Percentiles rank a stretch among this genome's conserved stretches.
Conservation (phyloP, 1,140 invertebrate species). For the Drosophila azteca region DNA sequence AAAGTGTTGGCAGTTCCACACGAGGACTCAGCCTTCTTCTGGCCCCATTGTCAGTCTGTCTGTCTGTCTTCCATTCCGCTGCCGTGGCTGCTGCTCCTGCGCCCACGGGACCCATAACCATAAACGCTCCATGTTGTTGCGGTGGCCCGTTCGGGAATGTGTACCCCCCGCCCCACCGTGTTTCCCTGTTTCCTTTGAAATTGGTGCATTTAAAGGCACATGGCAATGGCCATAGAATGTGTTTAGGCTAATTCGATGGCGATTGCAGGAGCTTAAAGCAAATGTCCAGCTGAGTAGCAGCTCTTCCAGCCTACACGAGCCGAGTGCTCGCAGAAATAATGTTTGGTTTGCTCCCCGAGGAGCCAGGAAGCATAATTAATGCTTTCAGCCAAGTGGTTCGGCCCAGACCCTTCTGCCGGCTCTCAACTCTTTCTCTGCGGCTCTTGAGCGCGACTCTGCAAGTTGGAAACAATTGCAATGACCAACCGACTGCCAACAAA, state of each 20-base stretch:
- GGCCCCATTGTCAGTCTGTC: slow-evolving; percentile 1
- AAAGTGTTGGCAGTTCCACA: slow-evolving; percentile 62
- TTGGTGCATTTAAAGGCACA: slow-evolving; percentile 65
- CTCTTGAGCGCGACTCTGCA: slow-evolving; percentile 28
- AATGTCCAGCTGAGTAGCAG: neutral
- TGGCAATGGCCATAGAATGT: slow-evolving; percentile 52
- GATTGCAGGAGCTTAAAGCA: neutral
- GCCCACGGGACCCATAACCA: slow-evolving; percentile 73
- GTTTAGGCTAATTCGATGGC: slow-evolving; percentile 20
- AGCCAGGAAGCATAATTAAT: slow-evolving; percentile 1
- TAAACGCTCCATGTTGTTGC: slow-evolving; percentile 52
- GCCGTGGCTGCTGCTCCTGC: slow-evolving; percentile 37
- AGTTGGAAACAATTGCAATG: slow-evolving; percentile 66
- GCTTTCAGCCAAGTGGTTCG: slow-evolving; percentile 10
- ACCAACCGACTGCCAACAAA: slow-evolving; percentile 40
- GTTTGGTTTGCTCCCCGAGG: no score
- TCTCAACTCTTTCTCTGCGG: slow-evolving; percentile 47
- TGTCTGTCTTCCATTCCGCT: slow-evolving; percentile 2
- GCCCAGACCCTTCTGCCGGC: neutral
- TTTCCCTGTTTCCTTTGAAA: slow-evolving; percentile 30
- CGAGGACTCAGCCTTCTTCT: slow-evolving; percentile 15
- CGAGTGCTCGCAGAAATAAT: no score
- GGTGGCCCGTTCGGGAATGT: slow-evolving; percentile 32
- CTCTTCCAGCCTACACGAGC: neutral
- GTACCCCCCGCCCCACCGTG: neutral